Conservation (phyloP, 2,888 invertebrate genomes). For the Cheiracanthium punctorium region DNA sequence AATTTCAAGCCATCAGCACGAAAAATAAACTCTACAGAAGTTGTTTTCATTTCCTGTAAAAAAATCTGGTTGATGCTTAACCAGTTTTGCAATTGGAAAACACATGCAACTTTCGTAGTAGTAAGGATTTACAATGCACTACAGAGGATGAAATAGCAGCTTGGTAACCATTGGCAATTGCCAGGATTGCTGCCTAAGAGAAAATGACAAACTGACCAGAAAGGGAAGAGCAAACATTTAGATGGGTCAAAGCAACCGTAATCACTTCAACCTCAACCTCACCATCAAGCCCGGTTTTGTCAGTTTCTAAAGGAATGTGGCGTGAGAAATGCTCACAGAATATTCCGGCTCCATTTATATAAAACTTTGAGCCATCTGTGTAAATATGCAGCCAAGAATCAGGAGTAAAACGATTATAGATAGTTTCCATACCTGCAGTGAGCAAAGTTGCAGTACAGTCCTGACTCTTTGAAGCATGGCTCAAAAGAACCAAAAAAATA, state of each 20-base stretch:
- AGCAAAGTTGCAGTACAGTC: no score
- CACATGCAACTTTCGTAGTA: no score
- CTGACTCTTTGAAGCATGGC: neutral
- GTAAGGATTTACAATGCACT: no score
- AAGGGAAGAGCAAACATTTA: neutral
- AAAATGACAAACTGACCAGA: neutral
- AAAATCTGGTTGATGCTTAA: no score
- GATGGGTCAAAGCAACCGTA: neutral
- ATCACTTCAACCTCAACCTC: neutral
- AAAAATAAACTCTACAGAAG: no score
- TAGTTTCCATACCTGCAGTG: no score
- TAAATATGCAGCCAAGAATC: neutral
- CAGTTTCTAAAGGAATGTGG: neutral
- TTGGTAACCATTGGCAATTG: neutral
- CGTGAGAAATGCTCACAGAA: neutral
- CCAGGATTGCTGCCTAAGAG: neutral
- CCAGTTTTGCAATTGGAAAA: no score
- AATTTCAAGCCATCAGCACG: no score
- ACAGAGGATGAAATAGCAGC: neutral
- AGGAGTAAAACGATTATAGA: neutral
- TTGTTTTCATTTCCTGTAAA: no score
- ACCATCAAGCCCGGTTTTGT: neutral
- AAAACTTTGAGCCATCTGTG: neutral
- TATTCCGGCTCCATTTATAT: neutral
- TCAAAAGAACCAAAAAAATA: neutral